Evolutionary conservation across 2,797 vertebrate species (phyloP), one percentile per base, ranked within the genome.

Genomic region (Enteromius fasciolatus): DNA sequence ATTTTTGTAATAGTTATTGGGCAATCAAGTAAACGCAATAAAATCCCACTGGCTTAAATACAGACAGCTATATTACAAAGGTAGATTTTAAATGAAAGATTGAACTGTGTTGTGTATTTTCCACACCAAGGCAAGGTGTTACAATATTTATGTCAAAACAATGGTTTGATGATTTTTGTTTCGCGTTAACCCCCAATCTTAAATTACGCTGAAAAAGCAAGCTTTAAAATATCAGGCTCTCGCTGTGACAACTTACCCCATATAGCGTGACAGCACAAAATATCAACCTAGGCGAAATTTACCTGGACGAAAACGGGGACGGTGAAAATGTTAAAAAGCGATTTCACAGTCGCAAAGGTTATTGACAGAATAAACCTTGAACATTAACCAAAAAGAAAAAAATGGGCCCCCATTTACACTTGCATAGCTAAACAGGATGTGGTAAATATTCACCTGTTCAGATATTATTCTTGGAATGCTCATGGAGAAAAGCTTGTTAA

Each of bases 391-490:
- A 25, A 59, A 23, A 63, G 2, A 0, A 9, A 46, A 46, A 46
- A 12, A 44, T 64, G 8, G 63, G 5, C 63, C 36, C 33, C 33
- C n/a, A 14, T 61, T 28, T 39, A 63, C 54, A 36, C 17, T 61
- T 39, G 33, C 48, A 11, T 33, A 76, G 33, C 46, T 52, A 7
- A 73, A 73, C 63, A 57, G 28, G 17, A 64, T 14, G 39, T 31
- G 25, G 3, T 15, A 77, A 36, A 44, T 36, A 72, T 57, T 46
- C 61, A 69, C 63, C 59, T 67, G 69, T 54, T 63, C 64, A 41
- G 61, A 33, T 33, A 8, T 23, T 25, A 63, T 66, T 68, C 73
- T 46, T 44, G 63, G 73, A 77, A 59, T 46, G 11, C 59, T 68
- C 78, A 59, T 46, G 18, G 39, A 52, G 36, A 54, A 68, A 18